Evolutionary conservation across 1,140 invertebrate species (phyloP).

Genomic region (Hylaeus anthracinus): DNA sequence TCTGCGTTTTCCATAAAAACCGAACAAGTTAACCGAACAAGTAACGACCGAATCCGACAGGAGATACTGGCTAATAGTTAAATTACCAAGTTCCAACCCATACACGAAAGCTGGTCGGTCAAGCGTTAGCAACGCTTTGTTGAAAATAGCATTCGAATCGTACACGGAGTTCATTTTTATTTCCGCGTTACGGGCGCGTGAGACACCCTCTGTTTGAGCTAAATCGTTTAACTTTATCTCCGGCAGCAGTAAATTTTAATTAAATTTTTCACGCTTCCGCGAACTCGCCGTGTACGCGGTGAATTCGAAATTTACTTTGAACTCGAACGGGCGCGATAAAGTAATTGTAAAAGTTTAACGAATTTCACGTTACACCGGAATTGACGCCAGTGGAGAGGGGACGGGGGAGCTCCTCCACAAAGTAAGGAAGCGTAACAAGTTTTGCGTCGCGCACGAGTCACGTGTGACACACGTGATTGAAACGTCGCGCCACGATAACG

Average conservation of each 20-base stretch:
- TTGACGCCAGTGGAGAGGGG: not conserved
- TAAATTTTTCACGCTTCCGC: conserved; percentile 18
- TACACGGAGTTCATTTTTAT: not conserved
- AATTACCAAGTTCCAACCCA: not conserved
- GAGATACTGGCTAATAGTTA: not conserved
- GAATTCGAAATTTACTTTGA: conserved; percentile 22
- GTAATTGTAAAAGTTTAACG: conserved; percentile 38
- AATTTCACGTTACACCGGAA: conserved; percentile 12
- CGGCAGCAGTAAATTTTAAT: conserved; percentile 23
- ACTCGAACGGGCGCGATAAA: not conserved
- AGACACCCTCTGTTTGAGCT: not conserved
- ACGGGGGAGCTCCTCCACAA: not conserved
- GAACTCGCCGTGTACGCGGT: not conserved
- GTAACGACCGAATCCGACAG: not conserved
- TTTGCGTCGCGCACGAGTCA: not conserved
- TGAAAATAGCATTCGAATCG: not conserved
- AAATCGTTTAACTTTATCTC: conserved; percentile 25
- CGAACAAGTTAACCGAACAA: too few species aligned
- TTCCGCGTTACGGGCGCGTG: not conserved
- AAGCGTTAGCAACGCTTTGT: not conserved
- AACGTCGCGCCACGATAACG: not conserved
- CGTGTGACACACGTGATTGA: not conserved
- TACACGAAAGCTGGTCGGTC: not conserved
- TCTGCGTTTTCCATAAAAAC: too few species aligned
- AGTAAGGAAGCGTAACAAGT: not conserved